Conservation (phyloP, 2,797 vertebrate genomes). For the Cossypha caffra region DNA sequence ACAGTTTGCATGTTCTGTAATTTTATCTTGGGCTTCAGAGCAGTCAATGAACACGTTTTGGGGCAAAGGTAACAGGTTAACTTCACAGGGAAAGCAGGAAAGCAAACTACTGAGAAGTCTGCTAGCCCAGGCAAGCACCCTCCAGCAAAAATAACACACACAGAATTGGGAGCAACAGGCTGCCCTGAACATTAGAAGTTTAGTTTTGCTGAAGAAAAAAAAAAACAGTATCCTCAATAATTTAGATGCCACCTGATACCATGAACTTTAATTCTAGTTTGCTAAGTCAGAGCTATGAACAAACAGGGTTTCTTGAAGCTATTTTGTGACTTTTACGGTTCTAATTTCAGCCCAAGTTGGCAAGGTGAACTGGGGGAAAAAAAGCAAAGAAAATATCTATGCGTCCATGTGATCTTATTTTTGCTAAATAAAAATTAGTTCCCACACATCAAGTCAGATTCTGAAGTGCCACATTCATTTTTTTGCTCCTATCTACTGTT, state of each 20-base stretch:
- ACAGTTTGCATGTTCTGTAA: background rate
- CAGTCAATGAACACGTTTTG: fast-evolving
- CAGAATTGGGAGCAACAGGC: background rate
- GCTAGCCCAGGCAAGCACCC: background rate
- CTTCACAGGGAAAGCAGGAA: background rate
- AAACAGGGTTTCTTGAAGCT: background rate
- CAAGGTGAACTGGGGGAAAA: background rate
- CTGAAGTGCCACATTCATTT: slow-evolving; percentile 9
- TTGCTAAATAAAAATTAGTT: slow-evolving; percentile 54
- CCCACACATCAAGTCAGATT: slow-evolving; percentile 38
- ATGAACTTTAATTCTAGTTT: slow-evolving; percentile 29
- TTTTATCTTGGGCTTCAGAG: background rate
- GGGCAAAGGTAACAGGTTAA: background rate
- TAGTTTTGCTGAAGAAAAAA: background rate
- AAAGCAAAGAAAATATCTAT: slow-evolving; percentile 14
- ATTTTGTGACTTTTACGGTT: background rate
- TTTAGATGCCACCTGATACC: background rate
- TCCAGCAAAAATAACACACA: background rate
- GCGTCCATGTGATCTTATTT: slow-evolving; percentile 12
- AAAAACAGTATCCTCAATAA: background rate
- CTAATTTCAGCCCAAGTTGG: slow-evolving; percentile 43
- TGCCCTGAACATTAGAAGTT: background rate
- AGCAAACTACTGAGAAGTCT: background rate
- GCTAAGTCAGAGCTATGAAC: slow-evolving; percentile 25
- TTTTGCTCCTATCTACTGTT: slow-evolving; percentile 54